Evolutionary conservation across 2,797 vertebrate genomes (phyloP).

Genomic region (Phylloscopus collybita): DNA sequence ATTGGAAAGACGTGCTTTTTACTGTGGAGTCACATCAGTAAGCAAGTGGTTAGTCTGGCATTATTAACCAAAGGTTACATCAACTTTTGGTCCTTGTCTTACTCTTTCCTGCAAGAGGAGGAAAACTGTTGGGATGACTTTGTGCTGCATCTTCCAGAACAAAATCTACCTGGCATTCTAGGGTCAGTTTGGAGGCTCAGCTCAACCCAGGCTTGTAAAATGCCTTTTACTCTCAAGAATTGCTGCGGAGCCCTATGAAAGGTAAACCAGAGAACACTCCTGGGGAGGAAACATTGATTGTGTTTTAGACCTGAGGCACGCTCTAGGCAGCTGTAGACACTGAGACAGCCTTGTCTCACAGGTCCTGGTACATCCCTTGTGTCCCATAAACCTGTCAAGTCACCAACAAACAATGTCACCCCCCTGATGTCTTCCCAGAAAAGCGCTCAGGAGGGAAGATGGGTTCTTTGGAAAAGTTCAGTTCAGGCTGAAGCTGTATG

Average conservation of each 20-base stretch:
- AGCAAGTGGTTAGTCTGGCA: background rate
- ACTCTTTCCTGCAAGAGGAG: background rate
- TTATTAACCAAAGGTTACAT: background rate
- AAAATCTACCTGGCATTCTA: background rate
- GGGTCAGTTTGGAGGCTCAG: background rate
- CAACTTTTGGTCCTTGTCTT: background rate
- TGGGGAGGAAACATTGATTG: background rate
- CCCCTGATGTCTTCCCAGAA: background rate
- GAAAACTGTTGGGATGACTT: background rate
- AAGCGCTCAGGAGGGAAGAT: background rate
- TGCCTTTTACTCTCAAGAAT: background rate
- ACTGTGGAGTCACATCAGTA: background rate
- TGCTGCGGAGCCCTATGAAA: background rate
- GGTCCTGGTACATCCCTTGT: background rate
- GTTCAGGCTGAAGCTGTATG: background rate
- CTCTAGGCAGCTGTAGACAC: background rate
- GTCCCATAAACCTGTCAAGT: background rate
- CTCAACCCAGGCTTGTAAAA: background rate
- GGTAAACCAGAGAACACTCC: background rate
- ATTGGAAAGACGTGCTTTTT: background rate
- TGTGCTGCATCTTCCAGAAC: background rate
- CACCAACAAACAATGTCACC: background rate
- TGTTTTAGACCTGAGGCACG: background rate
- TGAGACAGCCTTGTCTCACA: background rate
- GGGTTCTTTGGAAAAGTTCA: background rate